Percentiles rank a stretch among this genome's conserved stretches.
phyloP scores from a whole-genome alignment of 2,797 vertebrate genomes.

The Pristis pectinata region DNA sequence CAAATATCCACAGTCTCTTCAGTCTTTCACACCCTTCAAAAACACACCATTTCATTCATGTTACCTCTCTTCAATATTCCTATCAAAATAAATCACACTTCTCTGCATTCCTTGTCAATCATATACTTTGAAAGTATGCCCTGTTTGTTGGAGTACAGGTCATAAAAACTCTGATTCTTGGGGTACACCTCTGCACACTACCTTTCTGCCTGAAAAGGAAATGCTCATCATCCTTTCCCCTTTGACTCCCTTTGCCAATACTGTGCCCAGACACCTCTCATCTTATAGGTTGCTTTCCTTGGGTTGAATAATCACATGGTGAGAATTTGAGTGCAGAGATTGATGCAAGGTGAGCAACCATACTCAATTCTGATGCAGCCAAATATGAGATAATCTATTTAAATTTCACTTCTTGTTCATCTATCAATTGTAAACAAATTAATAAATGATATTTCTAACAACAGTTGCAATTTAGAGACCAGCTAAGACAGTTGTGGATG shows the following conservation, averaged over 20 bases:
- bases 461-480: slow-evolving; percentile 24
- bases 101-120: neutral
- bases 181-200: neutral
- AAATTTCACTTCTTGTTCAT: neutral
- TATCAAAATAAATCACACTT: neutral
- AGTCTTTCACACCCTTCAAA: neutral
- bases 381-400: neutral
- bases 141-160: neutral
- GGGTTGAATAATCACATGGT: neutral
- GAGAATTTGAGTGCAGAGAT: neutral
- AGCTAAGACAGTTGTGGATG: slow-evolving; percentile 4
- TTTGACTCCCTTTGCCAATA: neutral
- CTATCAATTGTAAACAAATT: neutral
- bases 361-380: neutral
- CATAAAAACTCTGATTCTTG: neutral
- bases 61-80: neutral
- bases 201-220: neutral
- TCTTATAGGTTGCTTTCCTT: neutral
- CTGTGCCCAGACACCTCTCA: neutral
- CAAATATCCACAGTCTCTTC: neutral
- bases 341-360: neutral
- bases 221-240: neutral
- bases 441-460: slow-evolving; percentile 16
- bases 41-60: neutral
- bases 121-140: neutral